A percentile compares a stretch with the other conserved stretches of the same genome.
Evolutionary conservation across 2,888 invertebrate species (phyloP).

Genomic region (Nesidiocoris tenuis): DNA sequence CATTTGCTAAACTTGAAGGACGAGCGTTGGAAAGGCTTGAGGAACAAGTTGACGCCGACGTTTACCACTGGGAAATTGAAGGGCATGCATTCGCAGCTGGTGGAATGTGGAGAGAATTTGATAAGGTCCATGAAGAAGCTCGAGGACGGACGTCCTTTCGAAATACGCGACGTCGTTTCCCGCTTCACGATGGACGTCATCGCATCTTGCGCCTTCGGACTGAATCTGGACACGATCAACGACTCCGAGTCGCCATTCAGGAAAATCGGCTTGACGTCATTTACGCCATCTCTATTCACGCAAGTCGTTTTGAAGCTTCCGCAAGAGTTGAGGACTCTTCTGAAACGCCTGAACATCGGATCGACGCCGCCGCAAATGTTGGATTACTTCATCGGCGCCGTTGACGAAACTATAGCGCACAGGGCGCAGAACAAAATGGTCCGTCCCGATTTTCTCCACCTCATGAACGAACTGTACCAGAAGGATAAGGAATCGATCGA

Average conservation of each 20-base stretch:
- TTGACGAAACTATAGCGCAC: constrained; percentile 43
- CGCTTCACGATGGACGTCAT: constrained; percentile 59
- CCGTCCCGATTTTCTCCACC: constrained; percentile 55
- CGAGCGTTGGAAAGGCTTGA: constrained; percentile 59
- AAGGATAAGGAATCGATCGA: constrained; percentile 21
- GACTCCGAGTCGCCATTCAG: constrained; percentile 55
- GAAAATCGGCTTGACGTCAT: constrained; percentile 54
- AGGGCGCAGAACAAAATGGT: constrained; percentile 43
- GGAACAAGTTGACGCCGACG: constrained; percentile 59
- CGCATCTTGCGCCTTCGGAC: constrained; percentile 58
- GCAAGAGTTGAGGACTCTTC: not conserved
- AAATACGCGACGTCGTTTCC: constrained; percentile 50
- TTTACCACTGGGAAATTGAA: constrained; percentile 62
- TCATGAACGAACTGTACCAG: constrained; percentile 59
- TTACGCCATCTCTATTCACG: constrained; percentile 46
- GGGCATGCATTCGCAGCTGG: constrained; percentile 58
- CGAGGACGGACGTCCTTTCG: constrained; percentile 37
- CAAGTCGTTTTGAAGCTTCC: not conserved
- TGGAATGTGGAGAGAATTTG: constrained; percentile 53
- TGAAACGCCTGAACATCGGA: too few species aligned
- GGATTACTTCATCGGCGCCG: constrained; percentile 56
- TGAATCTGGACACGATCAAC: constrained; percentile 56
- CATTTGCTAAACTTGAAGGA: constrained; percentile 57
- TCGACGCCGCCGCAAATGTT: not conserved
- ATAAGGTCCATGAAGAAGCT: constrained; percentile 28